A percentile compares a stretch with the other conserved stretches of the same genome.
phyloP scores from a whole-genome alignment of 1,140 invertebrate species.

The Drosophila tristis region DNA sequence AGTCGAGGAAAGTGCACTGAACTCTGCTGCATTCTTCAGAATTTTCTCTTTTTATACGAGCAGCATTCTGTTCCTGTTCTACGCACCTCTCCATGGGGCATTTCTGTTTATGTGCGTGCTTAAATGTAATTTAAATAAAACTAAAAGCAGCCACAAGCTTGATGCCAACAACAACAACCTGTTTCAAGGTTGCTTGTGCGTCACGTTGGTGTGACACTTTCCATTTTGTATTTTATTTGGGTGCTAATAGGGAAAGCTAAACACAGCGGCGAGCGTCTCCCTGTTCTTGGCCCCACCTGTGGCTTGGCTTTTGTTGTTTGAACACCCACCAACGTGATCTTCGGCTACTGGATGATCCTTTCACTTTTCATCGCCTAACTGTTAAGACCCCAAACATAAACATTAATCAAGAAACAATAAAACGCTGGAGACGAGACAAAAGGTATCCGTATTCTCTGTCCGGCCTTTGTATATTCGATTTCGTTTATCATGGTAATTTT shows the following conservation, averaged over 20 bases:
- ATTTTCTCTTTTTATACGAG: conserved; percentile 61
- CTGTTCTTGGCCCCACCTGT: conserved; percentile 1
- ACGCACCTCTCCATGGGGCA: conserved; percentile 24
- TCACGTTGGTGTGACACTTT: conserved; percentile 66
- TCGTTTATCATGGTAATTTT: conserved; percentile 57
- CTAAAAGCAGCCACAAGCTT: background rate
- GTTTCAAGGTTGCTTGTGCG: conserved; percentile 69
- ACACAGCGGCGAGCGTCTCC: background rate
- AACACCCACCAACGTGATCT: conserved; percentile 37
- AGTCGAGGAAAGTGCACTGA: conserved; percentile 16
- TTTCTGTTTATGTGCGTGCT: conserved; percentile 45
- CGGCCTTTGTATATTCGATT: conserved; percentile 23
- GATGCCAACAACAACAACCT: conserved; percentile 9
- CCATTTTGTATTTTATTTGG: conserved; percentile 44
- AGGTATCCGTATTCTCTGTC: conserved; percentile 17
- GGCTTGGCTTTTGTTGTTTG: conserved; percentile 14
- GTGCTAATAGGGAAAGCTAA: conserved; percentile 57
- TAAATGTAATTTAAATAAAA: conserved; percentile 1
- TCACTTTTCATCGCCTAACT: conserved; percentile 67
- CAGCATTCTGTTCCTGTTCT: conserved; percentile 49
- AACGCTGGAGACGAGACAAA: conserved; percentile 32
- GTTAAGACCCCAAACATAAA: conserved; percentile 52
- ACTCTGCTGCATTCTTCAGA: conserved; percentile 19
- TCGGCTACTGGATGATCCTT: conserved; percentile 59
- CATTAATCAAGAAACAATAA: conserved; percentile 67